A percentile compares a stretch with the other conserved stretches of the same genome.
Conservation (phyloP, 92 coral and sea anemone genomes). For the Heliopora coerulea region DNA sequence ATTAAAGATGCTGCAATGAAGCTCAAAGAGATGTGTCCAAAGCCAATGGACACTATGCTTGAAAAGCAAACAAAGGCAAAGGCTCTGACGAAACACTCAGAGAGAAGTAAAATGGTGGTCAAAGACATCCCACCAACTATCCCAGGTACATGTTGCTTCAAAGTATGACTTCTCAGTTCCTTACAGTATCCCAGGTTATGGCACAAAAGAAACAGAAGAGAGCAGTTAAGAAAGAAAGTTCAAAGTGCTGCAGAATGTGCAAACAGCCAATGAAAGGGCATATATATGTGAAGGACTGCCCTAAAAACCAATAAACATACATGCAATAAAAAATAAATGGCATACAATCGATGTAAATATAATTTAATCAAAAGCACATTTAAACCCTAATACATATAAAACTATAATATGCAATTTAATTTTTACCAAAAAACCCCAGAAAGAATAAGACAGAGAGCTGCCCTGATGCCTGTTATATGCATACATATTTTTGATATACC, state of each 20-base stretch:
- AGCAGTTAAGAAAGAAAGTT: neutral
- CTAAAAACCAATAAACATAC: neutral
- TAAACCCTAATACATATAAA: neutral
- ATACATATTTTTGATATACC: neutral
- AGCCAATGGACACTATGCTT: slow-evolving; percentile 43
- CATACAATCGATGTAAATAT: neutral
- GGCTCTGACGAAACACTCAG: slow-evolving; percentile 12
- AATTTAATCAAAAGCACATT: neutral
- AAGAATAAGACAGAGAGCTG: neutral
- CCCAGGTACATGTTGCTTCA: neutral
- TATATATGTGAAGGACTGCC: slow-evolving; percentile 13
- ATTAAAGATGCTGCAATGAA: slow-evolving; percentile 27
- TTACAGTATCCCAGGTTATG: neutral
- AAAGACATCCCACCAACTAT: slow-evolving; percentile 26
- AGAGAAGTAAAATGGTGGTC: slow-evolving; percentile 24
- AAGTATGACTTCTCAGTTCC: neutral
- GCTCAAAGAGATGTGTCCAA: slow-evolving; percentile 35
- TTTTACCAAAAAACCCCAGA: neutral
- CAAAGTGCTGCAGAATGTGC: slow-evolving; percentile 17
- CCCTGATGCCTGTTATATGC: neutral
- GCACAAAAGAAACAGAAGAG: neutral
- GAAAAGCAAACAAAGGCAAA: slow-evolving; percentile 38
- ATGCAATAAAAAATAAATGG: neutral
- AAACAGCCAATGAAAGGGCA: slow-evolving; percentile 31
- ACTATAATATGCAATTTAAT: neutral